Evolutionary conservation across 1,140 invertebrate genomes (phyloP).

Genomic region (Antheraea mylitta): DNA sequence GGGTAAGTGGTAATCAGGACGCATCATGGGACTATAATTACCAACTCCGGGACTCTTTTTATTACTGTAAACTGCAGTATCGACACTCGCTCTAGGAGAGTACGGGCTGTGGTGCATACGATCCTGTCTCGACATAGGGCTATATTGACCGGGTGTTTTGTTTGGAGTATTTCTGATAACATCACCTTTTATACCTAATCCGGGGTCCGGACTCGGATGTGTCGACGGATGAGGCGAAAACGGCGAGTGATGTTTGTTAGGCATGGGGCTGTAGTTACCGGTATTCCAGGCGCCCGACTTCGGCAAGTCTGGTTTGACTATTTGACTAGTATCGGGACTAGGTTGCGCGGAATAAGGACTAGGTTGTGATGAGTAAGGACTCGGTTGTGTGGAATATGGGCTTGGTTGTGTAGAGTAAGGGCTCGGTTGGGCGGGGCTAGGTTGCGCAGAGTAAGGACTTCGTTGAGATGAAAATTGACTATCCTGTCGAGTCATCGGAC

Average conservation of each 20-base stretch:
- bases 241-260: constrained; percentile 58
- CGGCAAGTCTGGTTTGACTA: constrained; percentile 58
- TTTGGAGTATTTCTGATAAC: constrained; percentile 45
- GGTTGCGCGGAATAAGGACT: constrained; percentile 74
- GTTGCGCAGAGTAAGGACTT: constrained; percentile 73
- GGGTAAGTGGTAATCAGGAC: constrained; percentile 56
- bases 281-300: constrained; percentile 66
- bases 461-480: constrained; percentile 66
- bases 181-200: constrained; percentile 53
- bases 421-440: constrained; percentile 73
- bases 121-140: constrained; percentile 64
- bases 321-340: constrained; percentile 73
- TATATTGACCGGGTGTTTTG: constrained; percentile 64
- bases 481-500: constrained; percentile 71
- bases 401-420: constrained; percentile 71
- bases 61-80: constrained; percentile 47
- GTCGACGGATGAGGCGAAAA: constrained; percentile 68
- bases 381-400: constrained; percentile 73
- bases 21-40: constrained; percentile 69
- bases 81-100: constrained; percentile 60
- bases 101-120: constrained; percentile 60
- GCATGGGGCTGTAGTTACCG: constrained; percentile 70
- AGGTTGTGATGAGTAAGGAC: constrained; percentile 73
- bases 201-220: constrained; percentile 59
- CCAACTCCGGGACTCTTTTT: constrained; percentile 62